phyloP scores from a whole-genome alignment of 1,140 invertebrate species.

The Fopius arisanus region DNA sequence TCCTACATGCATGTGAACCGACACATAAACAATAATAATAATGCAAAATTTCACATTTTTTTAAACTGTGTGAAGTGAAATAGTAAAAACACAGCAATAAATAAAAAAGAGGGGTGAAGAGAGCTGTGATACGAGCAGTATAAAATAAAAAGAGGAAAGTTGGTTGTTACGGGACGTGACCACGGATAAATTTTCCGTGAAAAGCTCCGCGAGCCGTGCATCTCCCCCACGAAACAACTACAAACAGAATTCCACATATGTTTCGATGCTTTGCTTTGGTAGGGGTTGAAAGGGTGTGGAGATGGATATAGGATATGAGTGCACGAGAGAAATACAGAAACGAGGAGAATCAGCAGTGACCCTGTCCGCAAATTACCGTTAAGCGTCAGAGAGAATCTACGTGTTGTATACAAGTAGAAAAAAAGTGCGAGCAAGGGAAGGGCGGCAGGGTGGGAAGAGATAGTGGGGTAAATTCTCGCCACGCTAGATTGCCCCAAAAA shows the following conservation, averaged over 20 bases:
- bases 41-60: too few relatives aligned
- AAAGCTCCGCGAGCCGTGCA: slow-evolving; percentile 19
- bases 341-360: background rate
- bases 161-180: slow-evolving; percentile 18
- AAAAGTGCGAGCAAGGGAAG: background rate
- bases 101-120: background rate
- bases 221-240: slow-evolving; percentile 14
- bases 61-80: background rate
- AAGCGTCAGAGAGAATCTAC: background rate
- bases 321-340: background rate
- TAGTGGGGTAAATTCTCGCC: background rate
- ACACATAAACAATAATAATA: too few relatives aligned
- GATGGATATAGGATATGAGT: background rate
- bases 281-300: too few relatives aligned
- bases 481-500: slow-evolving; percentile 56
- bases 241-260: slow-evolving; percentile 33
- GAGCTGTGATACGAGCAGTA: background rate
- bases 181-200: slow-evolving; percentile 25
- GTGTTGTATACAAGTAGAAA: background rate
- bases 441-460: slow-evolving; percentile 9
- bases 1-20: too few relatives aligned
- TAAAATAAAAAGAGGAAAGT: slow-evolving; percentile 12
- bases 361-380: slow-evolving; percentile 24
- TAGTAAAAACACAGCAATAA: background rate
- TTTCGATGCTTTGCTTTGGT: slow-evolving; percentile 16